Evolutionary conservation across 2,113 vertebrate genomes (phyloP).

Genomic region (Pangasianodon hypophthalmus): DNA sequence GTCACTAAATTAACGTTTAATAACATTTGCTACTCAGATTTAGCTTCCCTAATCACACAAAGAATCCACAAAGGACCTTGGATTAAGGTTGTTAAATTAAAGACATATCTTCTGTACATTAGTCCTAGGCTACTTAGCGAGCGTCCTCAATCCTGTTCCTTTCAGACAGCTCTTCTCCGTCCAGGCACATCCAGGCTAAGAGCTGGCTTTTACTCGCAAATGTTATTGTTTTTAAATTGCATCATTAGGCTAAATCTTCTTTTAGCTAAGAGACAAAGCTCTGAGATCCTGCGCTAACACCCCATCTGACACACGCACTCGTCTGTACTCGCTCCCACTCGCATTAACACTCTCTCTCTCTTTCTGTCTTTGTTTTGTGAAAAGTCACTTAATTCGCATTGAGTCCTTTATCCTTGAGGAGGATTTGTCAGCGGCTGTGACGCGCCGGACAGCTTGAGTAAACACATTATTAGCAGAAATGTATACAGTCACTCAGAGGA

Average conservation of each 20-base stretch:
- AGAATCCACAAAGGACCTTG: conserved; percentile 1
- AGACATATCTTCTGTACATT: conserved; percentile 48
- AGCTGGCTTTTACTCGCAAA: conserved; percentile 50
- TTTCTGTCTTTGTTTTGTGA: conserved; percentile 47
- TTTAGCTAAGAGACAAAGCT: conserved; percentile 42
- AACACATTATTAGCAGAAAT: conserved; percentile 62
- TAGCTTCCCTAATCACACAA: background rate
- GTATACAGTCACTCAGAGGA: conserved; percentile 59
- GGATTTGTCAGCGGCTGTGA: conserved; percentile 60
- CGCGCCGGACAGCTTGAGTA: conserved; percentile 60
- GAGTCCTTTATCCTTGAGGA: conserved; percentile 60
- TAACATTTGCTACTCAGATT: background rate
- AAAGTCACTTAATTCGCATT: conserved; percentile 55
- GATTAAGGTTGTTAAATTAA: conserved; percentile 33
- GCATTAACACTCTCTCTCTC: background rate
- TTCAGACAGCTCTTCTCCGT: conserved; percentile 47
- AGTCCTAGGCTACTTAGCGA: conserved; percentile 51
- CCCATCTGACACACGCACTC: conserved; percentile 27
- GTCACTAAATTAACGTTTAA: conserved; percentile 9
- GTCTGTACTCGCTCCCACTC: conserved; percentile 6
- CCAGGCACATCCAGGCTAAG: conserved; percentile 45
- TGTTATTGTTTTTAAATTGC: conserved; percentile 63
- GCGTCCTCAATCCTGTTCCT: conserved; percentile 41
- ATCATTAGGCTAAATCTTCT: conserved; percentile 59
- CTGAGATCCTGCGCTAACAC: conserved; percentile 11